Conservation (phyloP, 2,113 vertebrate genomes). For the Recurvirostra avosetta region DNA sequence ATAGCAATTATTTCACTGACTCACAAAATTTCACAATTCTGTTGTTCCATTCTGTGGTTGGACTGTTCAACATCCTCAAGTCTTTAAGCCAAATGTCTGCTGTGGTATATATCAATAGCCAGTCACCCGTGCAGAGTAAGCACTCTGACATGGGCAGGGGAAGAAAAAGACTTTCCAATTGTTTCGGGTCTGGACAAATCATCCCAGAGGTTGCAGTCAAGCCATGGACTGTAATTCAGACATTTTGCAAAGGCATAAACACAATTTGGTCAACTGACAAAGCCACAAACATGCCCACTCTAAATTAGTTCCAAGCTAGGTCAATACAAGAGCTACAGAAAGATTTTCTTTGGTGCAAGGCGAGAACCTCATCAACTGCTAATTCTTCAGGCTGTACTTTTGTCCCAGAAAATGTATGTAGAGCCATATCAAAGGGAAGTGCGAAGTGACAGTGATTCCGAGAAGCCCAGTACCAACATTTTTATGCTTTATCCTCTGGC, state of each 20-base stretch:
- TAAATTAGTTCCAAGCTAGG: background rate
- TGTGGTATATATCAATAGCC: background rate
- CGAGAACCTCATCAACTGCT: background rate
- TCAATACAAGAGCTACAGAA: background rate
- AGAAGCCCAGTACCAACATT: background rate
- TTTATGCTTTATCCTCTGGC: background rate
- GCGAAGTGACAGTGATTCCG: background rate
- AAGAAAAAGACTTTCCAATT: background rate
- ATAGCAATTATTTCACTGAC: background rate
- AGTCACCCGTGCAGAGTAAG: background rate
- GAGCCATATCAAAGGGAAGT: background rate
- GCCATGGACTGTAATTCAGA: background rate
- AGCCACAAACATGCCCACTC: no score
- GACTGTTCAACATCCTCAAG: background rate
- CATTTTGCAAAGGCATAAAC: background rate
- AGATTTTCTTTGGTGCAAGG: background rate
- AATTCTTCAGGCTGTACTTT: background rate
- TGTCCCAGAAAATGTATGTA: background rate
- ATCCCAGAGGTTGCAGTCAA: background rate
- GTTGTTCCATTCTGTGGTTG: background rate
- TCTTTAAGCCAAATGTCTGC: background rate
- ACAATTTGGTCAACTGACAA: background rate
- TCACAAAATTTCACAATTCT: background rate
- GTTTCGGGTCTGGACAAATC: background rate
- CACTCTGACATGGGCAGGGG: background rate